Evolutionary conservation across 2,113 vertebrate species (phyloP).

Genomic region (Edolisoma coerulescens): DNA sequence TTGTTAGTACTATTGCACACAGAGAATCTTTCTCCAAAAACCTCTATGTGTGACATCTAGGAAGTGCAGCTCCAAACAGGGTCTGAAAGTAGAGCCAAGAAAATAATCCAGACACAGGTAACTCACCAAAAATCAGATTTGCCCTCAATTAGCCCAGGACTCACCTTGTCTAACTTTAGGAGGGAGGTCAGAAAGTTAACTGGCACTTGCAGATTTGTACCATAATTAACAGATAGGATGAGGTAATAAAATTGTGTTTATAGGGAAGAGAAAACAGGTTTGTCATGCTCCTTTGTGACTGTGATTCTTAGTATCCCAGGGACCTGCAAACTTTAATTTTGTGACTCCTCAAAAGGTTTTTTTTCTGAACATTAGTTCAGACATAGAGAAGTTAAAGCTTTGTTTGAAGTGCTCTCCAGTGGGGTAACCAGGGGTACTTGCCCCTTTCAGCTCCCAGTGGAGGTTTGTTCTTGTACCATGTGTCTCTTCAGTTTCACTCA

Average conservation of each 20-base stretch:
- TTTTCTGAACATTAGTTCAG: not conserved
- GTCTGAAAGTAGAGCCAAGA: not conserved
- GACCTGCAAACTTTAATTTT: not conserved
- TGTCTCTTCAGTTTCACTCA: not conserved
- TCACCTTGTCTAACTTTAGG: not conserved
- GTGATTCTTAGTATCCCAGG: not conserved
- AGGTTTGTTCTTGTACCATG: not conserved
- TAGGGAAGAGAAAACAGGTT: not conserved
- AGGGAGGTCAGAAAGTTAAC: not conserved
- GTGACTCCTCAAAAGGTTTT: not conserved
- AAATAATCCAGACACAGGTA: not conserved
- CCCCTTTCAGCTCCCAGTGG: not conserved
- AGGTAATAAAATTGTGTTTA: not conserved
- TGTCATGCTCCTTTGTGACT: not conserved
- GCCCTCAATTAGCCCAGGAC: not conserved
- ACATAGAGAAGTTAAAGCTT: not conserved
- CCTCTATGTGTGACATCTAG: rapidly evolving
- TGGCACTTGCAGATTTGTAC: not conserved
- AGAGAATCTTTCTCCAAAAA: not conserved
- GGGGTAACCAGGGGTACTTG: not conserved
- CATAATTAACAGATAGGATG: not conserved
- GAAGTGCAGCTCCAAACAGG: not conserved
- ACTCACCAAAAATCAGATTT: not conserved
- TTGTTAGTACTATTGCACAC: not conserved
- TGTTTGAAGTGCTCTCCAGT: not conserved